Evolutionary conservation across 2,113 vertebrate species (phyloP), one percentile per base, ranked within the genome.

Genomic region (Phrynosoma blainvillii): DNA sequence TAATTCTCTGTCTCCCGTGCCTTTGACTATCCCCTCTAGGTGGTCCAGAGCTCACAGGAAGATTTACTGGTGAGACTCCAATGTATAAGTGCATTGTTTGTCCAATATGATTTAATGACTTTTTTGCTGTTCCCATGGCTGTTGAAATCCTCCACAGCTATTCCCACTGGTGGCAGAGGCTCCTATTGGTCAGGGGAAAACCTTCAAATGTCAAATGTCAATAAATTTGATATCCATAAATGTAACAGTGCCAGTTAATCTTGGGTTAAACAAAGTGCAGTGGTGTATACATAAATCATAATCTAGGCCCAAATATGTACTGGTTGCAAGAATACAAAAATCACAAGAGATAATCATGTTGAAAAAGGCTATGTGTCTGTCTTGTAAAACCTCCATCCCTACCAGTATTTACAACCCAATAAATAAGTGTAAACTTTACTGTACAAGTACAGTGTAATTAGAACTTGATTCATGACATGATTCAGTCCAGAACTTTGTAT

Each of bases 221-320:
- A 95, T 96, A 97, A 95, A 96, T 96, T 96, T 95, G 94, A 95
- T 93, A 95, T 94, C 96, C 87, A 42, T 96, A 96, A 96, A 95
- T 91, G 90, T 86, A 90, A 93, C 87, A 89, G 92, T 92, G 93
- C 92, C 71, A 68, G 84, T 90, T 30, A 86, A 91, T 82, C 84
- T 82, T 20, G 89, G 90, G 90, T 93, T 94, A 95, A 93, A 90
- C 90, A 90, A 92, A 95, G 93, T 92, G 89, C 94, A 96, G 91
- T 88, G 85, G 88, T 77, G 82, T 82, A 59, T 81, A 86, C 21
- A 5, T 77, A 77, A 87, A 92, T n/a, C 80, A 79, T 68, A 75
- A 90, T 84, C 71, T 85, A 40, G 42, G 40, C 85, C 84, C 71
- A 80, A 68, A 80, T 75, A 1, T 83, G 52, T 68, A 77, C 0